Conservation (phyloP, 2,113 vertebrate genomes). For the Microtus montanus region DNA sequence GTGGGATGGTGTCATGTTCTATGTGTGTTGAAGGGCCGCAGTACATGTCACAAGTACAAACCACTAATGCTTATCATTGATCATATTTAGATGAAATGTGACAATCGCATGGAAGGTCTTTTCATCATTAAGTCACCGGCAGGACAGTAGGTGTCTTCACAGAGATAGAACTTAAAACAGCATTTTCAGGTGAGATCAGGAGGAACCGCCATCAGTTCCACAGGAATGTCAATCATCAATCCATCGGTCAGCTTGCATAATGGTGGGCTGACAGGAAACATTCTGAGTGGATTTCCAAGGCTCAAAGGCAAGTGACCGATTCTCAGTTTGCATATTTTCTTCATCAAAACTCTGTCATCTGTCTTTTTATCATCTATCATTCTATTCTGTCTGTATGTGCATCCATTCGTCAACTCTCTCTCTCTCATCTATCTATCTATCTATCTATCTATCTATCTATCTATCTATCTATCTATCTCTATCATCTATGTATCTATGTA, state of each 20-base stretch:
- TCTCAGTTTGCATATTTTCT: background rate
- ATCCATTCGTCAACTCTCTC: too few species aligned
- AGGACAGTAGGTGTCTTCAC: background rate
- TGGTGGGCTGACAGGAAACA: background rate
- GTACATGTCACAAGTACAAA: too few species aligned
- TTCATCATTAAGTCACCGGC: background rate
- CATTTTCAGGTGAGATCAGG: background rate
- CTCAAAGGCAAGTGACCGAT: background rate
- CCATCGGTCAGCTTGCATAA: background rate
- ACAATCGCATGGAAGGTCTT: background rate
- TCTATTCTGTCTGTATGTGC: background rate
- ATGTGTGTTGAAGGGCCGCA: background rate
- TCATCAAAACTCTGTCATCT: background rate
- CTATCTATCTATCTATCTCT: too few species aligned
- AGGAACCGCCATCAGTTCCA: rapidly evolving
- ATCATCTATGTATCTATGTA: background rate
- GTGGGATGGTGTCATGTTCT: background rate
- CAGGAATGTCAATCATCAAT: background rate
- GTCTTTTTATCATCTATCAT: background rate
- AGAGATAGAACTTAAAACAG: background rate
- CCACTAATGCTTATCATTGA: background rate
- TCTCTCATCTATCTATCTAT: too few species aligned
- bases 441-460: background rate
- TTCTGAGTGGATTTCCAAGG: background rate
- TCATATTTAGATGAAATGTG: background rate